Percentiles rank a stretch among this genome's conserved stretches.
phyloP scores from a whole-genome alignment of 2,797 vertebrate species.

The Acanthiza pusilla region DNA sequence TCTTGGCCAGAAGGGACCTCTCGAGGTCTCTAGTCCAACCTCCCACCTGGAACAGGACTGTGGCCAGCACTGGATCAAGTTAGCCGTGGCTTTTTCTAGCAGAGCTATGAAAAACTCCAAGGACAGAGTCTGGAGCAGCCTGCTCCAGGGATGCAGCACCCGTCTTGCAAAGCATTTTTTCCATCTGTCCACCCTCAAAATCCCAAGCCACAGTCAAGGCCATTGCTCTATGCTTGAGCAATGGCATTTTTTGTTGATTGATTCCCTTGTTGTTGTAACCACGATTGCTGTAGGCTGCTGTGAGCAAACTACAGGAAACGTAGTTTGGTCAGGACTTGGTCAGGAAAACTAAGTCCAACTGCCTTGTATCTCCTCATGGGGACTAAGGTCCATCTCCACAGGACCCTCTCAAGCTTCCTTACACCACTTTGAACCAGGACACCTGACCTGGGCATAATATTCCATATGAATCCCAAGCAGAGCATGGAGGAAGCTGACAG shows the following conservation, averaged over 20 bases:
- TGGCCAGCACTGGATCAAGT: not conserved
- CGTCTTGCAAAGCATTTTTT: not conserved
- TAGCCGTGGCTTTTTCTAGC: not conserved
- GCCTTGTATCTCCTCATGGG: not conserved
- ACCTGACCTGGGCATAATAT: not conserved
- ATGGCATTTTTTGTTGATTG: no score
- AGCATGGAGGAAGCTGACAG: not conserved
- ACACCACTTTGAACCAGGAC: not conserved
- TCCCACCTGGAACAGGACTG: not conserved
- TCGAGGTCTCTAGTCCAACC: not conserved
- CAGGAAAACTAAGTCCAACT: not conserved
- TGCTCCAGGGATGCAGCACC: not conserved
- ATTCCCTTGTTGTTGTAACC: not conserved
- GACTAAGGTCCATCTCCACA: not conserved
- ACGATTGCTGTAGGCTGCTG: not conserved
- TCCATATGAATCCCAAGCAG: not conserved
- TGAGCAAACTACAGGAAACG: no score
- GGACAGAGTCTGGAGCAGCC: not conserved
- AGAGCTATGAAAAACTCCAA: not conserved
- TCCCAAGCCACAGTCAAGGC: not conserved
- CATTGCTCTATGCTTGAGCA: not conserved
- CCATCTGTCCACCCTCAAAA: not conserved
- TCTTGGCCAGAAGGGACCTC: not conserved
- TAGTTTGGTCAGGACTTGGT: no score
- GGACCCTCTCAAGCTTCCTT: not conserved